Base-by-base conservation (phyloP, 2,888 invertebrate species). In the Pachliopta kotzebuea region DNA sequence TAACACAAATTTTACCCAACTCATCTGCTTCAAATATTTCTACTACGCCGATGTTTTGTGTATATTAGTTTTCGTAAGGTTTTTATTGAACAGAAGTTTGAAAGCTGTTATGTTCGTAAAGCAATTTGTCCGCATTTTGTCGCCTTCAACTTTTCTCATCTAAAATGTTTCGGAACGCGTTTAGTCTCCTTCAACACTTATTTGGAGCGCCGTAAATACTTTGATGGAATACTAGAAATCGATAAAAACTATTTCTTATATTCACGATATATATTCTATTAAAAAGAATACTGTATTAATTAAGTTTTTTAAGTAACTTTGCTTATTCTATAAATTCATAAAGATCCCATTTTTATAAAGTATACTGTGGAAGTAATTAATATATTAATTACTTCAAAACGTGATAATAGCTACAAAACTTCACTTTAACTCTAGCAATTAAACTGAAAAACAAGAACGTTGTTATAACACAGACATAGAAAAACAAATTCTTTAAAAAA, bases 71-170 rank as follows among this genome's bases (percentile, higher is more conserved):
- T 55, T 26, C 20, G 37, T 20, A 31, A 29, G 26, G 42, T 81
- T 81, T 78, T 57, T 73, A 74, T 68, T 68, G 68, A 69, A 72
- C 73, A 72, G 71, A 73, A 74, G 76, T 76, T 78, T 76, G 78
- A 86, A 86, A 86, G 86, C 82, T 87, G 87, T 86, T 86, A 85
- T 87, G 87, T 88, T 87, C 88, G 85, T 83, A 79, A 86, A 88
- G 85, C 86, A 88, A 89, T 89, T 88, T 89, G 86, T 87, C 82
- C 81, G 68, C 73, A 78, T 75, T 57, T 57, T 20, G 76, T 75
- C 74, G 79, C 76, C 75, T 73, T n/a, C 76, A 89, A 89, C 88
- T 89, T 89, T 52, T 52, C 50, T 52, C 50, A 52, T 52, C 50
- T 52, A 52, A 52, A 52, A 52, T 52, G 50, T 52, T 52, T 52